phyloP scores from a whole-genome alignment of 1,140 invertebrate genomes.

The Philotrypesis tridentata region DNA sequence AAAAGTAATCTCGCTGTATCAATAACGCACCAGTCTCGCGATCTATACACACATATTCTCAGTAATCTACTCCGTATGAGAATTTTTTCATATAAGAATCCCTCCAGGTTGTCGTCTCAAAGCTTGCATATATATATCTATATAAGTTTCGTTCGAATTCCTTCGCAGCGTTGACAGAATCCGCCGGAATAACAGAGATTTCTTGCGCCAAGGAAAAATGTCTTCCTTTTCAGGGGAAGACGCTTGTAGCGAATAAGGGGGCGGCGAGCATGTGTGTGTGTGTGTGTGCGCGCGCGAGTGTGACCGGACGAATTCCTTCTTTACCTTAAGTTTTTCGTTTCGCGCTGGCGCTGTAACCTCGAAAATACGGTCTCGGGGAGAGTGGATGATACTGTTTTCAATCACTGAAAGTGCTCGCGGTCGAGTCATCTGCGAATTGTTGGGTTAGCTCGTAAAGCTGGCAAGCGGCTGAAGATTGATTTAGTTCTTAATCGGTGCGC shows the following conservation, averaged over 20 bases:
- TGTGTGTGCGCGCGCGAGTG: no score
- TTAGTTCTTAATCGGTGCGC: not conserved
- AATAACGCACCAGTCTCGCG: not conserved
- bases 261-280: not conserved
- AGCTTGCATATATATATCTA: not conserved
- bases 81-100: constrained; percentile 1
- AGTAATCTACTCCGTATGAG: not conserved
- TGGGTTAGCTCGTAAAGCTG: not conserved
- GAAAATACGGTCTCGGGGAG: not conserved
- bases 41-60: not conserved
- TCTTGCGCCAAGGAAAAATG: constrained; percentile 15
- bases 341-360: no score
- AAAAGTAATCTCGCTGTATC: not conserved
- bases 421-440: not conserved
- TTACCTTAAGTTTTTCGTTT: not conserved
- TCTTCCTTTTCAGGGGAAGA: not conserved
- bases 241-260: not conserved
- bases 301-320: not conserved
- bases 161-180: not conserved
- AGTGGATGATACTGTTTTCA: constrained; percentile 16
- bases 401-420: constrained; percentile 29
- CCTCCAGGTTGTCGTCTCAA: not conserved
- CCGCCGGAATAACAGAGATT: constrained; percentile 13
- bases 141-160: not conserved
- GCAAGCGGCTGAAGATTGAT: constrained; percentile 2